A percentile compares a stretch with the other conserved stretches of the same genome.
Evolutionary conservation across 1,140 invertebrate genomes (phyloP).

Genomic region (Drosophila pseudoananassae): DNA sequence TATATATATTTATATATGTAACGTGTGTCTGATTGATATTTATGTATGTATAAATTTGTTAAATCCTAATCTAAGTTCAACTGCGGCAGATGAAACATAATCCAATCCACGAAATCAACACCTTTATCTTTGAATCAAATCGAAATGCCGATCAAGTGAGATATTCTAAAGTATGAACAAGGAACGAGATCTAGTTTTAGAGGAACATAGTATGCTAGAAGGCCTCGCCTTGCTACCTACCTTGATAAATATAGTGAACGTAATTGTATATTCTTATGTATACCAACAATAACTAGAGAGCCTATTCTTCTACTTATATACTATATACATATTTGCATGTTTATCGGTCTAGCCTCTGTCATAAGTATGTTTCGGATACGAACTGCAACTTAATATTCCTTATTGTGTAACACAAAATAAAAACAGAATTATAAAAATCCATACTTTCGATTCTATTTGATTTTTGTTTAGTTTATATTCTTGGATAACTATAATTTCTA

Average conservation of each 20-base stretch:
- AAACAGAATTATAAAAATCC: slow-evolving; percentile 14
- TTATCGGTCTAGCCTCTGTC: slow-evolving; percentile 49
- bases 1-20: slow-evolving; percentile 7
- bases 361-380: slow-evolving; percentile 58
- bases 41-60: slow-evolving; percentile 20
- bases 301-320: slow-evolving; percentile 39
- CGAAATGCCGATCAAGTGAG: slow-evolving; percentile 9
- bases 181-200: slow-evolving; percentile 28
- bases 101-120: slow-evolving; percentile 7
- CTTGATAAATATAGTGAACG: slow-evolving; percentile 34
- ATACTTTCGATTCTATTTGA: not conserved
- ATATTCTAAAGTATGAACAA: slow-evolving; percentile 6
- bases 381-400: slow-evolving; percentile 75
- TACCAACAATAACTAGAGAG: slow-evolving; percentile 37
- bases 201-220: slow-evolving; percentile 13
- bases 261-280: slow-evolving; percentile 30
- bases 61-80: slow-evolving; percentile 15
- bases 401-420: slow-evolving; percentile 75
- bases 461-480: not conserved
- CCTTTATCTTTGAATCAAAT: not conserved
- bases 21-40: slow-evolving; percentile 19
- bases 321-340: slow-evolving; percentile 34
- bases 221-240: slow-evolving; percentile 31
- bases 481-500: no score
- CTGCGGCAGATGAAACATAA: slow-evolving; percentile 12